Conservation (phyloP, 1,140 invertebrate species). For the Campoletis sonorensis region DNA sequence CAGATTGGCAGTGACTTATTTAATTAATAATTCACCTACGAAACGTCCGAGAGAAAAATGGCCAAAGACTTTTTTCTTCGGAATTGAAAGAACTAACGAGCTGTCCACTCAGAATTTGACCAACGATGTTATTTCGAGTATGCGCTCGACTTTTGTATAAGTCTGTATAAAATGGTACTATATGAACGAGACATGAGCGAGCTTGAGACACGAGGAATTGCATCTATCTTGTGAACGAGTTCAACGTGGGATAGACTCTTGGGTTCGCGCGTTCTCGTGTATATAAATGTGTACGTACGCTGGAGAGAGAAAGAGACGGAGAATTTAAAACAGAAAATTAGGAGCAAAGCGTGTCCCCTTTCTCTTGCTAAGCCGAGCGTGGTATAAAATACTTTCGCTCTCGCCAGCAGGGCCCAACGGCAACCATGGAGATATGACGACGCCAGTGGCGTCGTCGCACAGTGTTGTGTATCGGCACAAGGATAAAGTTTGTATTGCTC, state of each 20-base stretch:
- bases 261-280: constrained; percentile 51
- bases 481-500: constrained; percentile 36
- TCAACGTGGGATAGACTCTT: constrained; percentile 49
- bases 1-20: too few relatives aligned
- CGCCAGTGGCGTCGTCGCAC: constrained; percentile 23
- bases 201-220: not conserved
- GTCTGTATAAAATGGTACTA: not conserved
- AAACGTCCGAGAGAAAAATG: too few relatives aligned
- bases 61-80: too few relatives aligned
- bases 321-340: constrained; percentile 75
- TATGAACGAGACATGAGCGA: not conserved
- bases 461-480: constrained; percentile 33
- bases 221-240: constrained; percentile 1
- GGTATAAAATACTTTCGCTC: constrained; percentile 77
- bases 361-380: constrained; percentile 77
- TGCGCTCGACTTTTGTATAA: too few relatives aligned
- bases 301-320: constrained; percentile 56
- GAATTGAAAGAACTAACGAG: too few relatives aligned
- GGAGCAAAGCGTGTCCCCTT: constrained; percentile 77
- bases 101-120: too few relatives aligned
- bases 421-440: constrained; percentile 51
- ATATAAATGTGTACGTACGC: constrained; percentile 35
- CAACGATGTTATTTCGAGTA: too few relatives aligned
- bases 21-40: too few relatives aligned
- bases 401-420: constrained; percentile 56